Base-by-base conservation (phyloP, 2,888 invertebrate species). In the Dorcus hopei region DNA sequence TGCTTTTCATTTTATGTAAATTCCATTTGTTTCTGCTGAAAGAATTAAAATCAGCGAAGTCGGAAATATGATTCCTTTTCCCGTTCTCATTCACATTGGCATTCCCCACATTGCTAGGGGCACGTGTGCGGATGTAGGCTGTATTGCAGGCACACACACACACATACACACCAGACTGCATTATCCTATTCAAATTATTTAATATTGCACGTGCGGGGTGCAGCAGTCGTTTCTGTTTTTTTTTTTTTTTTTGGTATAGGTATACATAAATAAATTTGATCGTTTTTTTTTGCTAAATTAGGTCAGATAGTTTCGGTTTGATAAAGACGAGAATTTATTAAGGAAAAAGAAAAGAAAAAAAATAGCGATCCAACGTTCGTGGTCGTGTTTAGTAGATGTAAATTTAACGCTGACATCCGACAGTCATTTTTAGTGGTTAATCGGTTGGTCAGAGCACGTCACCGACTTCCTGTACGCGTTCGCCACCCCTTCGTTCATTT, bases 391-490 rank as follows among this genome's bases (percentile, higher is more conserved):
- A 19, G 52, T 19, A 23, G n/a, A 61, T 59, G 49, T 61, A 53
- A 62, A 63, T 55, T 62, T 62, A 54, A 59, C 43, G 52, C 58
- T 54, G 59, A 63, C 61, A 61, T 63, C 63, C 60, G 63, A 63
- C 57, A 63, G 63, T 63, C 64, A 59, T 62, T 65, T 66, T 63
- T 62, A 63, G 63, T 61, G 62, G 62, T 63, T 62, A 64, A 65
- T 65, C 65, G 63, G 61, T 65, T 65, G 63, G 62, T 58, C 66
- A 57, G 56, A 60, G 63, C 61, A 54, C 60, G 59, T 59, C 54
- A 65, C 61, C 62, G 64, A 65, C 65, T 62, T 65, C 67, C 64
- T 63, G 59, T 63, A 58, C 59, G 54, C 65, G 54, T 60, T 52
- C 57, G 45, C 58, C 60, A 59, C 62, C 68, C 62, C 63, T 55